Evolutionary conservation across 2,113 vertebrate species (phyloP).

Genomic region (Catharus bicknelli): DNA sequence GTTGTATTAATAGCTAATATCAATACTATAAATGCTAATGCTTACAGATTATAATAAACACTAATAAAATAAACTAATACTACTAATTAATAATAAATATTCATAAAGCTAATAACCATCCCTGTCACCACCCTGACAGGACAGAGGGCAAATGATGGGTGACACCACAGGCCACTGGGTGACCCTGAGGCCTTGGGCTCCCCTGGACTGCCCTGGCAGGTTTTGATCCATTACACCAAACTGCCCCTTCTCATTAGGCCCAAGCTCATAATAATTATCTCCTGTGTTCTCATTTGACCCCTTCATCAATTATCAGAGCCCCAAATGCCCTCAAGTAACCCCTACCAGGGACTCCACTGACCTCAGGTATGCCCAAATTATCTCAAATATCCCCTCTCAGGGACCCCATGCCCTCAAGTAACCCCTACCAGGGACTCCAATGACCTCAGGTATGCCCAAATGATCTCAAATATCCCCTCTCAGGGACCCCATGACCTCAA

Average conservation of each 20-base stretch:
- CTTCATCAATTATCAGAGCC: not conserved
- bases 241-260: accelerated
- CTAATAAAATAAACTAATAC: not conserved
- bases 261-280: accelerated
- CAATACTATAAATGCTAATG: not conserved
- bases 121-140: too few relatives aligned
- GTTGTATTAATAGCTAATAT: not conserved
- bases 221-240: not conserved
- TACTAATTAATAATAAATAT: not conserved
- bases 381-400: not conserved
- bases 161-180: not conserved
- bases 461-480: not conserved
- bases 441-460: not conserved
- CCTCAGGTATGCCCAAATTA: not conserved
- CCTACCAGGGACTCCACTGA: not conserved
- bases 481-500: not conserved
- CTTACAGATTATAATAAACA: accelerated
- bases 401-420: not conserved
- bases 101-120: not conserved
- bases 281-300: not conserved
- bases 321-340: not conserved
- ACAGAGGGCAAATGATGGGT: not conserved
- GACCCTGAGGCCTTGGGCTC: not conserved
- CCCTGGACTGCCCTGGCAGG: not conserved
- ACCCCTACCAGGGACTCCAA: not conserved